Evolutionary conservation across 2,113 vertebrate genomes (phyloP).

Genomic region (Nicator chloris): DNA sequence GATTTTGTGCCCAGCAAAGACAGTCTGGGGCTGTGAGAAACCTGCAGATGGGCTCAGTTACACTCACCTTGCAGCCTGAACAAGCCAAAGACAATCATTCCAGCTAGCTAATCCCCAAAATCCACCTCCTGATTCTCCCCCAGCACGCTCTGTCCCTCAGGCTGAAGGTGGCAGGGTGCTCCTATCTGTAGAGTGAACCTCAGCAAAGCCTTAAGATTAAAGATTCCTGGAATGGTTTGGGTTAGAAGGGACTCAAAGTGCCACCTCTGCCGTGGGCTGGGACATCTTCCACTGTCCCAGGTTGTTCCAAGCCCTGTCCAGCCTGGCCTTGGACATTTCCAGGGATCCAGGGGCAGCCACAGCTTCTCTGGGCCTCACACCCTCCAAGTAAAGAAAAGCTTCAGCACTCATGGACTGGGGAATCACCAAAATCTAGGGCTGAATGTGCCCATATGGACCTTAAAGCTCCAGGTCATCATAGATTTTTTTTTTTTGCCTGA

Average conservation of each 20-base stretch:
- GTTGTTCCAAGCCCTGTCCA: accelerated
- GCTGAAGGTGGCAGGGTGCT: neutral
- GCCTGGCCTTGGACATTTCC: accelerated
- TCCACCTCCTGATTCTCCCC: neutral
- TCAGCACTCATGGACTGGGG: neutral
- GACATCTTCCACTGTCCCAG: neutral
- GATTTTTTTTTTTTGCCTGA: neutral
- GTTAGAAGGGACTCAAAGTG: neutral
- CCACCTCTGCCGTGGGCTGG: neutral
- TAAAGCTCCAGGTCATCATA: neutral
- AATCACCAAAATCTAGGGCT: neutral
- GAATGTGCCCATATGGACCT: neutral
- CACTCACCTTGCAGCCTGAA: neutral
- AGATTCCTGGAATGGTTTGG: neutral
- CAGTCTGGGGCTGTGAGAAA: neutral
- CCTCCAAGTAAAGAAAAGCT: neutral
- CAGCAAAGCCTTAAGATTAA: neutral
- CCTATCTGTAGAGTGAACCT: neutral
- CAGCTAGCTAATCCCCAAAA: neutral
- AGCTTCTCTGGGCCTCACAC: neutral
- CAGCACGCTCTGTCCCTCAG: accelerated
- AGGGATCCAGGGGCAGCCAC: neutral
- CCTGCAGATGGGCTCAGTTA: neutral
- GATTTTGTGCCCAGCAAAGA: neutral
- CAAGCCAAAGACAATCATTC: neutral